A percentile compares a stretch with the other conserved stretches of the same genome.
Conservation (phyloP, 2,113 vertebrate genomes). For the Aldabrachelys gigantea region DNA sequence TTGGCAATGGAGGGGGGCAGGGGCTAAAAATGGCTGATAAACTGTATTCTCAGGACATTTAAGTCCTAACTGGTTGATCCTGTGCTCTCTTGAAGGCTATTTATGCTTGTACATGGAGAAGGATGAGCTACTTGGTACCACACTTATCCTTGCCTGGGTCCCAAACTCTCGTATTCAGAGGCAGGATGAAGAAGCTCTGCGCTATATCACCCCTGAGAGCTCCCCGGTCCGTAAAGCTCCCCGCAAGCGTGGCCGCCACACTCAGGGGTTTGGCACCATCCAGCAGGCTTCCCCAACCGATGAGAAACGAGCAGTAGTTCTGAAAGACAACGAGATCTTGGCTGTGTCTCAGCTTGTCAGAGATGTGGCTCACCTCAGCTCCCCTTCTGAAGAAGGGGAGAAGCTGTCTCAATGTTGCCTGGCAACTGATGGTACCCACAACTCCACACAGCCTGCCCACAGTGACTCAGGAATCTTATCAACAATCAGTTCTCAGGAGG, state of each 20-base stretch:
- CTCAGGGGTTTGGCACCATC: background rate
- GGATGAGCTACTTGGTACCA: conserved; percentile 91
- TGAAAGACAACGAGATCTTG: conserved; percentile 54
- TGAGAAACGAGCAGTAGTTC: conserved; percentile 3
- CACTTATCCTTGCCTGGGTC: conserved; percentile 96
- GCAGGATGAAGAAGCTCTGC: conserved; percentile 95
- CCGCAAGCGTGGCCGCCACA: conserved; percentile 76
- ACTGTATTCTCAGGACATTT: too few species aligned
- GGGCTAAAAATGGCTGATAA: fast-evolving
- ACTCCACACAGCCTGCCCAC: conserved; percentile 72
- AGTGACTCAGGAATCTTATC: conserved; percentile 75
- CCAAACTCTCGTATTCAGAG: conserved; percentile 95
- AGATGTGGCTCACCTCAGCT: conserved; percentile 14
- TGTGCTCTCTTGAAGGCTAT: conserved; percentile 84
- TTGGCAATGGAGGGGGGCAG: fast-evolving
- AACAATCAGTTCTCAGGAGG: conserved; percentile 67
- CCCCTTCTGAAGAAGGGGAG: conserved; percentile 40
- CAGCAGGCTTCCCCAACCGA: conserved; percentile 48
- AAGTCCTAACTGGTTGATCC: fast-evolving
- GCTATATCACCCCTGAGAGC: conserved; percentile 94
- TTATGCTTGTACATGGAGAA: conserved; percentile 96
- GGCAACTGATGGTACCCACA: conserved; percentile 13
- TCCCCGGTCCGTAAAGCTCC: conserved; percentile 91
- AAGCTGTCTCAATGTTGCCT: conserved; percentile 16
- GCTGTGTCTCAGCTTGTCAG: conserved; percentile 12